Evolutionary conservation across 2,888 invertebrate genomes (phyloP).

Genomic region (Tenthredo livida): DNA sequence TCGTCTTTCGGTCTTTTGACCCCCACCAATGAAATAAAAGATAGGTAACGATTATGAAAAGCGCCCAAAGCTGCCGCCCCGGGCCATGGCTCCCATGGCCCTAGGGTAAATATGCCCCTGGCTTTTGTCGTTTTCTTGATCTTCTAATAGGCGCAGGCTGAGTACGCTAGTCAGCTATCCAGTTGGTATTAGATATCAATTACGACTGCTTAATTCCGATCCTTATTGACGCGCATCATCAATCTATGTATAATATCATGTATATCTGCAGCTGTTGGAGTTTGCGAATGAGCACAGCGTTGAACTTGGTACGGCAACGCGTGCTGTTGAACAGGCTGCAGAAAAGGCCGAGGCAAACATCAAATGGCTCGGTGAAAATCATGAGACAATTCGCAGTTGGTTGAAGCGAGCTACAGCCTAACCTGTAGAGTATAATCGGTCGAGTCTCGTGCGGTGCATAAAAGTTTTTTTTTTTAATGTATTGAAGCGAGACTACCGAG

Average conservation of each 20-base stretch:
- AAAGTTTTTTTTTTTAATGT: not conserved
- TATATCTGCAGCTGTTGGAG: slow-evolving; percentile 68
- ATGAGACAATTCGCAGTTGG: slow-evolving; percentile 88
- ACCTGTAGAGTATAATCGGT: slow-evolving; percentile 34
- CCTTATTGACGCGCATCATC: not conserved
- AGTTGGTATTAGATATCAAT: too few relatives aligned
- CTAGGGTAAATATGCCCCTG: too few relatives aligned
- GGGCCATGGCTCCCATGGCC: too few relatives aligned
- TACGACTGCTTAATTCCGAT: not conserved
- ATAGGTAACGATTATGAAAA: too few relatives aligned
- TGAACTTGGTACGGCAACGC: slow-evolving; percentile 83
- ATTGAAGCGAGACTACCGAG: too few relatives aligned
- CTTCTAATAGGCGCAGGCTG: too few relatives aligned
- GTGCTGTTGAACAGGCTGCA: slow-evolving; percentile 89
- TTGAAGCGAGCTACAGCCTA: slow-evolving; percentile 76
- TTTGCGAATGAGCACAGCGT: slow-evolving; percentile 84
- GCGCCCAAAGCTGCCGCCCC: too few relatives aligned
- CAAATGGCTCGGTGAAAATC: slow-evolving; percentile 90
- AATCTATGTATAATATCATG: not conserved
- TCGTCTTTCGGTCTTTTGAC: too few relatives aligned
- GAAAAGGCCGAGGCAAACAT: slow-evolving; percentile 91
- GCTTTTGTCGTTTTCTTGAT: too few relatives aligned
- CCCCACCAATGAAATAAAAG: too few relatives aligned
- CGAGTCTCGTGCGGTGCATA: not conserved
- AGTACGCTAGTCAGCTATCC: too few relatives aligned